Base-by-base conservation (phyloP, 2,113 vertebrate species). In the Ardeotis arabs region DNA sequence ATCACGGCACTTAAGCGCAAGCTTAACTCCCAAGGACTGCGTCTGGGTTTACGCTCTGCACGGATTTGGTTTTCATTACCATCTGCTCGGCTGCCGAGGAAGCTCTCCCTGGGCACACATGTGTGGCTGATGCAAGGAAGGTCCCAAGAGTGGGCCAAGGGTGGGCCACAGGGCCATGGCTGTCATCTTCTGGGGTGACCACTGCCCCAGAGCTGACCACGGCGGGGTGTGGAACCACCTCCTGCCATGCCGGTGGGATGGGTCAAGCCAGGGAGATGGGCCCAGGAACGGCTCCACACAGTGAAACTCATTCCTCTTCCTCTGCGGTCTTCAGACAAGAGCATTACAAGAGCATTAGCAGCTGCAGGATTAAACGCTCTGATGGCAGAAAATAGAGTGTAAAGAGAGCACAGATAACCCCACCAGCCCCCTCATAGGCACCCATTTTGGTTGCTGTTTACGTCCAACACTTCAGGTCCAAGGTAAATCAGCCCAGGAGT, bases 381-480 rank as follows among this genome's bases (percentile, higher is more conserved):
- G 93, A 95, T 89, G 89, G 90, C 58, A 95, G 92, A 92, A 95
- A 96, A 95, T 91, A 97, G 94, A 96, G 93, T 66, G 89, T 76
- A 92, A 96, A 96, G 95, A 91, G 92, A 94, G 96, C 81, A 31
- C 22, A 94, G 96, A 95, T 95, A 96, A 95, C 96, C 94, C 95
- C 47, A 96, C 93, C 77, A 79, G 94, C 89, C 87, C 75, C 89
- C 95, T 96, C 1, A 11, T 29, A 81, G 91, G 91, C 93, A 87
- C 15, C 63, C 77, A 93, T 94, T 96, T 77, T 95, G 94, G 95
- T 96, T 96, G 96, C 95, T 96, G 92, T 93, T 96, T 96, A 92
- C 77, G 84, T 91, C 19, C 73, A 95, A 91, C 94, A 91, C 95
- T 94, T 79, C 92, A 91, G 95, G 90, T 92, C 31, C 4, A 20